Percentiles rank a stretch among this genome's conserved stretches.
Evolutionary conservation across 2,797 vertebrate genomes (phyloP).

Genomic region (Sparus aurata): DNA sequence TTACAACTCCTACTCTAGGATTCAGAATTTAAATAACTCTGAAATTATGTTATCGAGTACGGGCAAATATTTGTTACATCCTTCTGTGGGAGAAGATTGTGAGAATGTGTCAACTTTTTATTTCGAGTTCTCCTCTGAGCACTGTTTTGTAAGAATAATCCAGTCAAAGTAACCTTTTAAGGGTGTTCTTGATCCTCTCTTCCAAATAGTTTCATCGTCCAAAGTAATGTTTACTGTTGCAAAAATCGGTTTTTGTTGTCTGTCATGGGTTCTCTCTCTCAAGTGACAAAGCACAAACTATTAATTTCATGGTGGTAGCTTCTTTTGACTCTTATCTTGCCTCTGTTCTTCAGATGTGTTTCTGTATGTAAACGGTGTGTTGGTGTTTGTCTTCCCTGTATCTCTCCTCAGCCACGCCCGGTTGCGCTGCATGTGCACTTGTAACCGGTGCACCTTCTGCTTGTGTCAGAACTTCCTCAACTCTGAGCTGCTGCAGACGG

Average conservation of each 20-base stretch:
- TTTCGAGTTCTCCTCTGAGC: no score
- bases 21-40: neutral
- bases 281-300: neutral
- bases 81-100: neutral
- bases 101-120: neutral
- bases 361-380: slow-evolving; percentile 31
- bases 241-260: neutral
- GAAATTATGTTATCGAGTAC: neutral
- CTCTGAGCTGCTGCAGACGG: slow-evolving; percentile 98
- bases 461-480: slow-evolving; percentile 99
- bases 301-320: neutral
- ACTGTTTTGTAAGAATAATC: no score
- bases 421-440: slow-evolving; percentile 98
- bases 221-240: neutral
- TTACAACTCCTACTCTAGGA: no score
- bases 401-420: slow-evolving; percentile 94
- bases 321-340: slow-evolving; percentile 8
- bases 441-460: slow-evolving; percentile 99
- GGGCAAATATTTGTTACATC: neutral
- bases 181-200: neutral
- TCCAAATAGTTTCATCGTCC: no score
- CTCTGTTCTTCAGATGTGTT: slow-evolving; percentile 6
- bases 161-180: neutral
- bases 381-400: slow-evolving; percentile 59
- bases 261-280: neutral